These are phyloP conservation scores for Phycodurus eques DNA, from an alignment of 2,113 vertebrate species.

Conservation along the genomic window DNA sequence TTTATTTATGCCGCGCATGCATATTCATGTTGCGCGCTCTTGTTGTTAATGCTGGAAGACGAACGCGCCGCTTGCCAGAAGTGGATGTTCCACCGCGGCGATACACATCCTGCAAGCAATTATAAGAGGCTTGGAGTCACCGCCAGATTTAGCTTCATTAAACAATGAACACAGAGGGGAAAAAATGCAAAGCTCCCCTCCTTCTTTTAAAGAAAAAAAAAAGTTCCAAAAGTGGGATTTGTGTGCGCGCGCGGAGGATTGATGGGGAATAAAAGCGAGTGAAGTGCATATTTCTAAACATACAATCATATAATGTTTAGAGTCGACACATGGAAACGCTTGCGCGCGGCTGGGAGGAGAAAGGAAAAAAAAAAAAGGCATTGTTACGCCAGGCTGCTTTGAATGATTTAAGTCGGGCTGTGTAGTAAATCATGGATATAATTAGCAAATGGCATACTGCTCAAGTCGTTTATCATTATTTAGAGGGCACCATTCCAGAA, in stretches of 20 bases:
- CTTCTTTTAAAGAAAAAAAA: constrained; percentile 49
- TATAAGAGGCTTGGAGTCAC: constrained; percentile 73
- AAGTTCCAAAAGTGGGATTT: constrained; percentile 64
- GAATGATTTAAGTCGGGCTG: constrained; percentile 99
- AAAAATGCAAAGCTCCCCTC: constrained; percentile 61
- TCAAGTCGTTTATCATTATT: constrained; percentile 99
- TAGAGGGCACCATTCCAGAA: constrained; percentile 99
- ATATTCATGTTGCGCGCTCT: constrained; percentile 60
- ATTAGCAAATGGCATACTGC: constrained; percentile 99
- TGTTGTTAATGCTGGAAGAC: constrained; percentile 61
- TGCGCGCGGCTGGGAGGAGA: constrained; percentile 64
- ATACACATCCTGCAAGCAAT: constrained; percentile 76
- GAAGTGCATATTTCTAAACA: constrained; percentile 62
- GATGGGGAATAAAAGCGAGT: constrained; percentile 33
- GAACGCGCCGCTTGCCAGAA: constrained; percentile 55
- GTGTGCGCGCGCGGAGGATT: constrained; percentile 53
- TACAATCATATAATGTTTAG: constrained; percentile 90
- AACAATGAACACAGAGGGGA: constrained; percentile 74
- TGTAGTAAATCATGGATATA: constrained; percentile 99
- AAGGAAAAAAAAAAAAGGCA: constrained; percentile 84
- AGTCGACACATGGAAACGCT: constrained; percentile 99
- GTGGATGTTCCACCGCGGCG: constrained; percentile 67
- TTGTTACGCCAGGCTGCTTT: constrained; percentile 99
- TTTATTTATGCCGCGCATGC: constrained; percentile 61
- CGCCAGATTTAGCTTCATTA: constrained; percentile 80